Conservation (phyloP, 1,140 invertebrate genomes). For the Glossosoma conforme region DNA sequence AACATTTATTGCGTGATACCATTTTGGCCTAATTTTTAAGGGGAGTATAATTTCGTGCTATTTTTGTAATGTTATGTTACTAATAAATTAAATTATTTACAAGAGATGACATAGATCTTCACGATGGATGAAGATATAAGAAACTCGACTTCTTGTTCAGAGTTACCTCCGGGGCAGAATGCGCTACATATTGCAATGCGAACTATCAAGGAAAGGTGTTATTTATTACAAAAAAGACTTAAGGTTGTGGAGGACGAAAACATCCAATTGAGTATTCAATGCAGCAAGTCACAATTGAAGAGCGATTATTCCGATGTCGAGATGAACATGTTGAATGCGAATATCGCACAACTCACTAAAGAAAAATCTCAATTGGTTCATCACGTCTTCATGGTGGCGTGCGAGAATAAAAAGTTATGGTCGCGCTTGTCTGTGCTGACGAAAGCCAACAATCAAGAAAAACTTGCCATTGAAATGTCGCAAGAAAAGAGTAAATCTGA, state of each 20-base stretch:
- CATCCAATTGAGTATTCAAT: slow-evolving; percentile 55
- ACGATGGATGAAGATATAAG: too few species aligned
- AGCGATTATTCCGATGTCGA: slow-evolving; percentile 37
- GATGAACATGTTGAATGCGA: slow-evolving; percentile 47
- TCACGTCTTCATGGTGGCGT: slow-evolving; percentile 71
- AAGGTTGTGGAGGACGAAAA: slow-evolving; percentile 69
- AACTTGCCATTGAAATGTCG: slow-evolving; percentile 34
- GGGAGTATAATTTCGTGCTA: too few species aligned
- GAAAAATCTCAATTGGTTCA: slow-evolving; percentile 70
- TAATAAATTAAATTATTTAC: too few species aligned
- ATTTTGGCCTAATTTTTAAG: too few species aligned
- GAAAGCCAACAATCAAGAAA: slow-evolving; percentile 42
- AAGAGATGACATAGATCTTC: too few species aligned
- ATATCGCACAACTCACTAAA: slow-evolving; percentile 61
- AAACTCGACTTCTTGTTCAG: too few species aligned
- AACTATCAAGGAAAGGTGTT: slow-evolving; percentile 74
- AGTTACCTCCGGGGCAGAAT: too few species aligned
- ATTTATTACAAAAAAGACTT: slow-evolving; percentile 64
- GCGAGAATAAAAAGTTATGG: slow-evolving; percentile 76
- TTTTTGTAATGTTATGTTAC: too few species aligned
- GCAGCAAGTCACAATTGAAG: slow-evolving; percentile 35
- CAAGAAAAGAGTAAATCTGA: slow-evolving; percentile 1
- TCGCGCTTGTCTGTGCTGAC: slow-evolving; percentile 60
- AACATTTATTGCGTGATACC: too few species aligned
- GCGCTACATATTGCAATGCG: slow-evolving; percentile 70